phyloP scores from a whole-genome alignment of 2,888 invertebrate genomes.

The Vanessa cardui region DNA sequence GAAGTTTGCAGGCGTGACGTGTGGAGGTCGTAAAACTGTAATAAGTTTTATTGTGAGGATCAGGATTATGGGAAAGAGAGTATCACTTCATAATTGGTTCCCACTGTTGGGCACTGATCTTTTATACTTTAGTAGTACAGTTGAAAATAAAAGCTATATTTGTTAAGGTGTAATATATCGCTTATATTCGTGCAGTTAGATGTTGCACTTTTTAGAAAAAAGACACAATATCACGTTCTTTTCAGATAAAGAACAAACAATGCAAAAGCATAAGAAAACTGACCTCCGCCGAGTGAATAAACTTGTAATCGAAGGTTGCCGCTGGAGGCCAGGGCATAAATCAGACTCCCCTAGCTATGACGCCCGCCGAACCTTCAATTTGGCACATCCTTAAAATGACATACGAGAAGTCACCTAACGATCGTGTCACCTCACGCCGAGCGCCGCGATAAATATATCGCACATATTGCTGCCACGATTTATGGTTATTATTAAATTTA shows the following conservation, averaged over 20 bases:
- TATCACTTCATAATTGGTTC: too few relatives aligned
- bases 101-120: too few relatives aligned
- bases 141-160: too few relatives aligned
- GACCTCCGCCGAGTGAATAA: conserved; percentile 79
- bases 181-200: too few relatives aligned
- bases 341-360: conserved; percentile 78
- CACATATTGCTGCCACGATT: conserved; percentile 25
- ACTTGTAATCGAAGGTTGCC: conserved; percentile 69
- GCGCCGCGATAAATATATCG: conserved; percentile 35
- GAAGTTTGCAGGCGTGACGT: conserved; percentile 8
- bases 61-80: neutral
- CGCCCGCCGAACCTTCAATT: conserved; percentile 80
- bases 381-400: conserved; percentile 84
- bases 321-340: conserved; percentile 70
- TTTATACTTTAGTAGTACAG: too few relatives aligned
- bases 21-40: conserved; percentile 9
- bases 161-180: too few relatives aligned
- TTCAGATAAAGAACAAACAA: neutral
- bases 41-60: conserved; percentile 1
- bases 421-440: conserved; percentile 46
- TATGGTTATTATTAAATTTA: conserved; percentile 2
- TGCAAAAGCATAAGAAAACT: conserved; percentile 57
- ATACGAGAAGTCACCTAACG: conserved; percentile 80
- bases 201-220: too few relatives aligned
- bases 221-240: neutral